Conservation (phyloP, 2,113 vertebrate species). For the Herpetotheres cachinnans region DNA sequence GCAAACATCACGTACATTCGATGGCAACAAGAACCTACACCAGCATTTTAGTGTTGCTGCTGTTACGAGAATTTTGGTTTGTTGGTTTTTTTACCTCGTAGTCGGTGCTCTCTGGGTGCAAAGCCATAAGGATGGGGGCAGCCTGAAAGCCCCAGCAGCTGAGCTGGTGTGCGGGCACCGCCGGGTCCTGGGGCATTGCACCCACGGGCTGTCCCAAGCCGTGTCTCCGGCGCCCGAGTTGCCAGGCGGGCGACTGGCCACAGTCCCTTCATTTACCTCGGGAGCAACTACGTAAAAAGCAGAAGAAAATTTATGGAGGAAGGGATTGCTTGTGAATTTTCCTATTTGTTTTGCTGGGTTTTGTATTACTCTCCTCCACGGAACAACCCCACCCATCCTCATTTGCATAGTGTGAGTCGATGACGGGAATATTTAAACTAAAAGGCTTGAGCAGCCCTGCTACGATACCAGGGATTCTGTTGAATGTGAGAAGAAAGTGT, state of each 20-base stretch:
- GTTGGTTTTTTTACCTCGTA: neutral
- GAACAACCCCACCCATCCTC: neutral
- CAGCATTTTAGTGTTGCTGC: accelerated
- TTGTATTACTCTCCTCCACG: neutral
- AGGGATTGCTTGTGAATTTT: neutral
- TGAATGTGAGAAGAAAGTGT: neutral
- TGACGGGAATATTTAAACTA: neutral
- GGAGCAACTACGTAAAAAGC: accelerated
- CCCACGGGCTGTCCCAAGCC: accelerated
- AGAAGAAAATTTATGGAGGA: neutral
- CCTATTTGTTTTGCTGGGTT: neutral
- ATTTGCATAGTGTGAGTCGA: accelerated
- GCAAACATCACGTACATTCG: accelerated
- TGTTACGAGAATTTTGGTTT: accelerated
- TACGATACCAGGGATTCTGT: neutral
- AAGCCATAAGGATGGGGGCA: neutral
- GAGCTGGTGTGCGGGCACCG: neutral
- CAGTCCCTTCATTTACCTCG: accelerated
- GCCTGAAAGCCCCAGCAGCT: neutral
- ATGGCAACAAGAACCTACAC: accelerated
- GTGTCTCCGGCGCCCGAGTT: accelerated
- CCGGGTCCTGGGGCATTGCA: accelerated
- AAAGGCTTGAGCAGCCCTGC: neutral
- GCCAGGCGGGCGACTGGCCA: accelerated
- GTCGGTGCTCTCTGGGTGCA: accelerated